phyloP scores from a whole-genome alignment of 1,140 invertebrate species.

The Plectrocnemia conspersa region DNA sequence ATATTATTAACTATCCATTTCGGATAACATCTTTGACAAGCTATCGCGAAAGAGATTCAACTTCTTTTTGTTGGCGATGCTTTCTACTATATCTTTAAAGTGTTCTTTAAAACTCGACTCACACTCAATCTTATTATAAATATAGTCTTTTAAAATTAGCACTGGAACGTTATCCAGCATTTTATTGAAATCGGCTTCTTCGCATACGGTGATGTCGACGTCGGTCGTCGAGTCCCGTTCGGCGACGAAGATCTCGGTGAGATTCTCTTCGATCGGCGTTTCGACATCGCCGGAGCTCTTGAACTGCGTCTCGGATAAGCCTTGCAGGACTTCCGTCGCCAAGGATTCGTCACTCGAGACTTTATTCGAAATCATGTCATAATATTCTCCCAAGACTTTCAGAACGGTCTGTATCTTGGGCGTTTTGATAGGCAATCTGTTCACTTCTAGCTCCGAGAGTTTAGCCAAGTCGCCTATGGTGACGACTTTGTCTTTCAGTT shows the following conservation, averaged over 20 bases:
- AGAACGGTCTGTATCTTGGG: conserved; percentile 45
- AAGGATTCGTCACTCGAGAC: too few relatives aligned
- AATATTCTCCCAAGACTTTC: conserved; percentile 41
- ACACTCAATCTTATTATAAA: not conserved
- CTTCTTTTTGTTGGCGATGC: not conserved
- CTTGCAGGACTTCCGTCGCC: too few relatives aligned
- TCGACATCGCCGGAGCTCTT: too few relatives aligned
- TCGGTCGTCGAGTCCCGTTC: too few relatives aligned
- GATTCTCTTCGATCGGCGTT: not conserved
- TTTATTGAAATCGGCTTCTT: not conserved
- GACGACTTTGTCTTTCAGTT: conserved; percentile 43
- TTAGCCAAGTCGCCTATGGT: conserved; percentile 53
- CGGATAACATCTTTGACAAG: too few relatives aligned
- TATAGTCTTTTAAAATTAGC: not conserved
- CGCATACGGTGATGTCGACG: too few relatives aligned
- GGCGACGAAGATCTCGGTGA: not conserved
- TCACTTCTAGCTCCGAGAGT: conserved; percentile 48
- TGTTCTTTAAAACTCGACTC: not conserved
- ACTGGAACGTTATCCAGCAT: conserved; percentile 8
- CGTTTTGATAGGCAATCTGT: conserved; percentile 48
- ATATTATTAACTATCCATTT: too few relatives aligned
- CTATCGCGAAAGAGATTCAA: not conserved
- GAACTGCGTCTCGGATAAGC: too few relatives aligned
- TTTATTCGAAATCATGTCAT: not conserved
- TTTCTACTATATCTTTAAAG: not conserved